phyloP scores from a whole-genome alignment of 2,797 vertebrate species.

The Discoglossus pictus region DNA sequence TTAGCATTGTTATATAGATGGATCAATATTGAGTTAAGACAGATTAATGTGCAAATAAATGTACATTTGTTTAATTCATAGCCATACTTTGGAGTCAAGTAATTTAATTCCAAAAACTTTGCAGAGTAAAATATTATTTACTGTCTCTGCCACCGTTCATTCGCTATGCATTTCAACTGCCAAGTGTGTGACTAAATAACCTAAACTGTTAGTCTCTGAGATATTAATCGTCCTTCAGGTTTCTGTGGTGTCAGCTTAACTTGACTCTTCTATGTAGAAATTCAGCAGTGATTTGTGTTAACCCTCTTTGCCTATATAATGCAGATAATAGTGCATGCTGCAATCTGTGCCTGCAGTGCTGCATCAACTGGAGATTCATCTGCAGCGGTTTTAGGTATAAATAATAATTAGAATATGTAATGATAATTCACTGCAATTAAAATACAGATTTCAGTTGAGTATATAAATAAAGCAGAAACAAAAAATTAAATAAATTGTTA shows the following conservation, averaged over 20 bases:
- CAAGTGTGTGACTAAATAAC: conserved; percentile 23
- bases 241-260: conserved; percentile 19
- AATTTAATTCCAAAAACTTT: conserved; percentile 1
- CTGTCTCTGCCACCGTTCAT: neutral
- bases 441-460: too few relatives aligned
- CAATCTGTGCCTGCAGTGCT: neutral
- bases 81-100: neutral
- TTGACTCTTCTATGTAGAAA: neutral
- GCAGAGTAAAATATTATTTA: neutral
- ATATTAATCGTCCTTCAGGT: conserved; percentile 31
- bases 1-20: conserved; percentile 17
- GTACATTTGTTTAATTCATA: neutral
- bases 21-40: conserved; percentile 14
- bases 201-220: neutral
- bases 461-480: too few relatives aligned
- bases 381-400: too few relatives aligned
- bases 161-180: conserved; percentile 1
- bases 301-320: neutral
- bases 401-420: too few relatives aligned
- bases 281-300: conserved; percentile 11
- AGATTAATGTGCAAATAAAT: conserved; percentile 18
- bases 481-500: too few relatives aligned
- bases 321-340: neutral
- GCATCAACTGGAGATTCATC: neutral
- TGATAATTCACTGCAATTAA: too few relatives aligned